These are phyloP conservation scores for Nothobranchius kuhntae DNA, from an alignment of 2,113 vertebrate genomes.

Conservation along the genomic window DNA sequence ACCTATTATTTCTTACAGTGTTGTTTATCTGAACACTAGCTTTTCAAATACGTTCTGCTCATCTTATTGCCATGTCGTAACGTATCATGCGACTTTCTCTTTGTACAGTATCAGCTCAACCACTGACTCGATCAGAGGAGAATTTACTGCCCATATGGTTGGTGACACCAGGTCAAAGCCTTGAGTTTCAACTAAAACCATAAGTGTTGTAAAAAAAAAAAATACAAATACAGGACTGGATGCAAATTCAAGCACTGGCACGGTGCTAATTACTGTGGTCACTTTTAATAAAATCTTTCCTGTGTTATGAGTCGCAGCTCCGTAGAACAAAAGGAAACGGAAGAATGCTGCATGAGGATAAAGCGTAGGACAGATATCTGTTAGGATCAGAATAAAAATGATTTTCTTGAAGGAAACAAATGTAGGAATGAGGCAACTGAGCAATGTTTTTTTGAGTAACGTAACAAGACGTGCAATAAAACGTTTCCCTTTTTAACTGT, in stretches of 20 bases:
- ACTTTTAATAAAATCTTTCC: conserved; percentile 73
- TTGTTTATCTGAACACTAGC: too few species aligned
- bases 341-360: too few species aligned
- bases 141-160: conserved; percentile 80
- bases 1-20: too few species aligned
- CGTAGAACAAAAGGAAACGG: too few species aligned
- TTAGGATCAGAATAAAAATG: too few species aligned
- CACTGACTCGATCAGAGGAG: conserved; percentile 68
- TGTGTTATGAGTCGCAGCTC: conserved; percentile 57
- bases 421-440: not conserved
- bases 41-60: not conserved
- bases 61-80: conserved; percentile 28
- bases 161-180: conserved; percentile 72
- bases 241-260: conserved; percentile 76
- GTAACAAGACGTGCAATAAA: conserved; percentile 14
- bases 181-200: conserved; percentile 76
- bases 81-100: conserved; percentile 21
- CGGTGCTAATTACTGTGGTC: conserved; percentile 71
- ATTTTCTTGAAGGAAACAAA: not conserved
- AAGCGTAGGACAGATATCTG: too few species aligned
- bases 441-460: conserved; percentile 3
- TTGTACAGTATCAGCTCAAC: conserved; percentile 43
- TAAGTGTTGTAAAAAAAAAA: conserved; percentile 73
- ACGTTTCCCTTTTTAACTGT: not conserved
- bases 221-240: conserved; percentile 60